Conservation (phyloP, 2,888 invertebrate species). For the Plemyria rubiginata region DNA sequence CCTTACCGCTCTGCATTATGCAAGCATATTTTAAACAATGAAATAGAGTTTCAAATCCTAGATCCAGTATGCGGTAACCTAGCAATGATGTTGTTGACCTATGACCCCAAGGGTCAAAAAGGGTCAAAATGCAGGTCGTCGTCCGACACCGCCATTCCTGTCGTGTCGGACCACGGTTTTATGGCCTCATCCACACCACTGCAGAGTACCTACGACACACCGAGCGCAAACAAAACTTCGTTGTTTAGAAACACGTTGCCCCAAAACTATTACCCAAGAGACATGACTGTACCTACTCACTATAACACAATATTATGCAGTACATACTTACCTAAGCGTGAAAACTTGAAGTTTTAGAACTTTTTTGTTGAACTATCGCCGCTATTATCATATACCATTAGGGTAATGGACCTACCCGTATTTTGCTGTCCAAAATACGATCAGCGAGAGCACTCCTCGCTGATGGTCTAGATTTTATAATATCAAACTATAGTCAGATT, state of each 20-base stretch:
- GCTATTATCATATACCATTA: no score
- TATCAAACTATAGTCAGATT: no score
- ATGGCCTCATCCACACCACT: conserved; percentile 30
- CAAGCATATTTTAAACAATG: background rate
- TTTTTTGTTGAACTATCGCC: no score
- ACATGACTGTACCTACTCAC: background rate
- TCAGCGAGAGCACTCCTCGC: no score
- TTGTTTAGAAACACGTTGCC: background rate
- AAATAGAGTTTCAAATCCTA: background rate
- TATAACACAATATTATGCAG: no score
- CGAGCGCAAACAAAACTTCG: conserved; percentile 1
- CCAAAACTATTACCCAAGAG: background rate
- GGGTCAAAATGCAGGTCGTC: conserved; percentile 37
- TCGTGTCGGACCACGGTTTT: conserved; percentile 27
- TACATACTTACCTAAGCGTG: no score
- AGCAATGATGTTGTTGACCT: conserved; percentile 24
- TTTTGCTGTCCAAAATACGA: no score
- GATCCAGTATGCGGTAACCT: background rate
- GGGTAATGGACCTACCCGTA: no score
- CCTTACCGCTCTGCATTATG: background rate
- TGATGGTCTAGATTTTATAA: no score
- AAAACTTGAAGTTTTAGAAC: no score
- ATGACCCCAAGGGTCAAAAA: conserved; percentile 33
- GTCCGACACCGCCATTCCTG: conserved; percentile 24
- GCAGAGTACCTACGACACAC: conserved; percentile 16